Evolutionary conservation across 1,140 invertebrate species (phyloP), one percentile per base, ranked within the genome.

Genomic region (Formica exsecta): DNA sequence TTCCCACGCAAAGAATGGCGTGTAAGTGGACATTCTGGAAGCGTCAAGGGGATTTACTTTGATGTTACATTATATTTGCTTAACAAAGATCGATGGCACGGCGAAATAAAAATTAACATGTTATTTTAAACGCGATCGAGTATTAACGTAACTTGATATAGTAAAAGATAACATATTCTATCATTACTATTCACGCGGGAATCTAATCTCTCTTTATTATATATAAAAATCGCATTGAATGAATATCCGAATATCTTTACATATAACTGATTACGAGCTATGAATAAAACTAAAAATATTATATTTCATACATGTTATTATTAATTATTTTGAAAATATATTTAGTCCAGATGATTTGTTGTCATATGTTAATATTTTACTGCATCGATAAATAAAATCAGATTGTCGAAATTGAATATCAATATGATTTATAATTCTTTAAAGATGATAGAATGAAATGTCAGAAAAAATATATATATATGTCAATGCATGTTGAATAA

Each of bases 61-160:
- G 19, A 44, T 48, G 68, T 83, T 74, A 48, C 38, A 48, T 83
- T 83, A 38, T 25, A 48, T 74, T 74, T 83, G 25, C 54, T 19
- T 44, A 61, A 59, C 19, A 29, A 38, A 25, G 7, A 48, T 73
- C 38, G 9, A 36, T 48, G 3, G 0, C 9, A 9, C 9, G 6
- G 13, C 3, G 11, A 48, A 48, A 83, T 57, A 29, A 73, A 61
- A 74, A 74, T 73, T 83, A 73, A 61, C 8, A 61, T 32, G 11
- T 57, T 13, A 19, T 61, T 61, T 74, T 19, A 13, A 11, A 25
- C 38, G 29, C 32, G n/a, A 57, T 70, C 36, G 9, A 4, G 19
- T 16, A 32, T 44, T 13, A 1, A 79, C 16, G 8, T 38, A 51
- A 38, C 4, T 22, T 11, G 8, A 70, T 29, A 29, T 32, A 22